A percentile compares a stretch with the other conserved stretches of the same genome.
These are phyloP conservation scores for Cyanoderma ruficeps DNA, from an alignment of 2,113 vertebrate species.

Conservation along the genomic window DNA sequence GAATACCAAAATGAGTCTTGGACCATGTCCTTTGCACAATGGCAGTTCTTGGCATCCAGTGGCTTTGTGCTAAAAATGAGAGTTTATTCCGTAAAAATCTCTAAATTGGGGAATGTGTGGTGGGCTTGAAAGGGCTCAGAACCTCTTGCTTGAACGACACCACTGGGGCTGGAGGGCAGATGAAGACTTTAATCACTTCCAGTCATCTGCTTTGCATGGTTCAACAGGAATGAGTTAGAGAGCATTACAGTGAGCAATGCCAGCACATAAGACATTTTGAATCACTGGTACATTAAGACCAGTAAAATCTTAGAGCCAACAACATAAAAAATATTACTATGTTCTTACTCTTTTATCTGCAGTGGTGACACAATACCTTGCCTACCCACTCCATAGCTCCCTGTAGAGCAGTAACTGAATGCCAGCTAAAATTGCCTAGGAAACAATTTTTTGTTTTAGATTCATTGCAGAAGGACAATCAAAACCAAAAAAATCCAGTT, in stretches of 20 bases:
- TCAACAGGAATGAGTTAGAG: conserved; percentile 5
- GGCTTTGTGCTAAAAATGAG: conserved; percentile 55
- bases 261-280: neutral
- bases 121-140: conserved; percentile 49
- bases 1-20: conserved; percentile 26
- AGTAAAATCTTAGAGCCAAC: neutral
- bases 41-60: conserved; percentile 46
- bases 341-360: neutral
- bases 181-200: conserved; percentile 52
- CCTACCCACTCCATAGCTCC: neutral
- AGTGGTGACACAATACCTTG: neutral
- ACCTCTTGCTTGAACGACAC: conserved; percentile 13
- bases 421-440: neutral
- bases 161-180: conserved; percentile 27
- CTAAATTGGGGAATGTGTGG: conserved; percentile 19
- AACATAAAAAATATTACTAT: neutral
- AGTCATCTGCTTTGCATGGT: conserved; percentile 31
- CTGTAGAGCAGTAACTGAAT: neutral
- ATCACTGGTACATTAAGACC: neutral
- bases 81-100: conserved; percentile 27
- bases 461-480: neutral
- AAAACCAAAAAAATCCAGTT: neutral
- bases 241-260: neutral
- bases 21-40: conserved; percentile 40
- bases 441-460: neutral